phyloP scores from a whole-genome alignment of 2,888 invertebrate genomes.

The Apamea epomidion region DNA sequence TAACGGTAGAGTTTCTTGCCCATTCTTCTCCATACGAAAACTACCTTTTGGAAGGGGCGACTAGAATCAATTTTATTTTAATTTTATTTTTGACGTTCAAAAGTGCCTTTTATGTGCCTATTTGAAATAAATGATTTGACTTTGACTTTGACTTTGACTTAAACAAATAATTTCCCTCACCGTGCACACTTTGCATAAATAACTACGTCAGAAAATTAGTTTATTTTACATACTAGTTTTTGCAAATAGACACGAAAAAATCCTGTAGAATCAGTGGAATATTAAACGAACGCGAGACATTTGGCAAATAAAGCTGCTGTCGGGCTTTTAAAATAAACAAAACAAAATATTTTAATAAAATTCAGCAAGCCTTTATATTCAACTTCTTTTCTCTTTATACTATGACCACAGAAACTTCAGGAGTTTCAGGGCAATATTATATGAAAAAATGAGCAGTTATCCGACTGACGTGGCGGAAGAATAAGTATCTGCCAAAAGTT shows the following conservation, averaged over 20 bases:
- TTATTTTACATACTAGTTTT: background rate
- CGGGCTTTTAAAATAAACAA: background rate
- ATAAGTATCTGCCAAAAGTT: slow-evolving; percentile 58
- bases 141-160: no score
- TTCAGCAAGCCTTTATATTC: background rate
- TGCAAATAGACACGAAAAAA: background rate
- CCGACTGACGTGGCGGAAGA: slow-evolving; percentile 49
- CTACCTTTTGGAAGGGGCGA: no score
- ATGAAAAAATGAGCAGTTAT: slow-evolving; percentile 63
- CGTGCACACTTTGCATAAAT: no score
- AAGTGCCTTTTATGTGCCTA: no score
- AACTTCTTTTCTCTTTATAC: slow-evolving; percentile 38
- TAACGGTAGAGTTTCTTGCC: no score
- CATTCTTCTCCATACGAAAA: no score
- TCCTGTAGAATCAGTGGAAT: background rate
- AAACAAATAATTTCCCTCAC: no score
- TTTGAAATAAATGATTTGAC: no score
- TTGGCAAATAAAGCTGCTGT: background rate
- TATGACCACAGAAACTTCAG: slow-evolving; percentile 47
- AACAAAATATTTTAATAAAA: no score
- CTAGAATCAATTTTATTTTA: no score
- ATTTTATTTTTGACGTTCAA: no score
- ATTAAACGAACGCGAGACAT: background rate
- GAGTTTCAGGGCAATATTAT: slow-evolving; percentile 62
- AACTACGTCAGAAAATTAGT: no score